phyloP scores from a whole-genome alignment of 2,888 invertebrate genomes.

The Hypomecis atomaria region DNA sequence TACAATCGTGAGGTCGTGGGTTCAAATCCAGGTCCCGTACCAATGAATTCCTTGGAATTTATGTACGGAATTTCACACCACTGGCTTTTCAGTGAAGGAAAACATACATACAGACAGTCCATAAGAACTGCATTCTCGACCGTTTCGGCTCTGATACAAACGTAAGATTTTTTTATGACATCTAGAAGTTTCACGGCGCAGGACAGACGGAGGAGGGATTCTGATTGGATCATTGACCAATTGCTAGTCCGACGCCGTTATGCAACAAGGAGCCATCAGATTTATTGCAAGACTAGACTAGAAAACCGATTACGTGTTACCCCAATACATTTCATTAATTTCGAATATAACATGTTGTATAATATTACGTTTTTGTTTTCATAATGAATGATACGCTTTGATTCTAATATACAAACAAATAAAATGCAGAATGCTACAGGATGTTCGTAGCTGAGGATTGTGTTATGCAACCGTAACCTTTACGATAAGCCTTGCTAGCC shows the following conservation, averaged over 20 bases:
- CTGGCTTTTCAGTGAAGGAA: no score
- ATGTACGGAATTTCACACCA: no score
- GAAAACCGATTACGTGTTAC: conserved; percentile 10
- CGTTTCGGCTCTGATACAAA: no score
- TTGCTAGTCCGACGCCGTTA: conserved; percentile 60
- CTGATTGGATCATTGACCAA: conserved; percentile 78
- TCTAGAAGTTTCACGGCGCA: conserved; percentile 54
- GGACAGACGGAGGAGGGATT: conserved; percentile 33
- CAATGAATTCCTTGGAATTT: no score
- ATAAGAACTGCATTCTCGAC: no score
- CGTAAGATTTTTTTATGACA: conserved; percentile 7
- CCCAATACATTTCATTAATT: conserved; percentile 14
- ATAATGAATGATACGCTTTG: neutral
- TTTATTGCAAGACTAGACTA: neutral
- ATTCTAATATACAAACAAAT: neutral
- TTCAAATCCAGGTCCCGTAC: no score
- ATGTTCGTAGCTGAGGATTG: neutral
- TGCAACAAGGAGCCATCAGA: conserved; percentile 47
- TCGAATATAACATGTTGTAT: conserved; percentile 15
- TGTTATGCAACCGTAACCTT: conserved; percentile 8
- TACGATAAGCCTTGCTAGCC: conserved; percentile 21
- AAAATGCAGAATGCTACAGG: neutral
- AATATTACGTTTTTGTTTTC: conserved; percentile 4
- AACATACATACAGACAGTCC: no score
- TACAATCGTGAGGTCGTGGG: no score